Base-by-base conservation (phyloP, 2,113 vertebrate species). In the Sclerurus mexicanus region DNA sequence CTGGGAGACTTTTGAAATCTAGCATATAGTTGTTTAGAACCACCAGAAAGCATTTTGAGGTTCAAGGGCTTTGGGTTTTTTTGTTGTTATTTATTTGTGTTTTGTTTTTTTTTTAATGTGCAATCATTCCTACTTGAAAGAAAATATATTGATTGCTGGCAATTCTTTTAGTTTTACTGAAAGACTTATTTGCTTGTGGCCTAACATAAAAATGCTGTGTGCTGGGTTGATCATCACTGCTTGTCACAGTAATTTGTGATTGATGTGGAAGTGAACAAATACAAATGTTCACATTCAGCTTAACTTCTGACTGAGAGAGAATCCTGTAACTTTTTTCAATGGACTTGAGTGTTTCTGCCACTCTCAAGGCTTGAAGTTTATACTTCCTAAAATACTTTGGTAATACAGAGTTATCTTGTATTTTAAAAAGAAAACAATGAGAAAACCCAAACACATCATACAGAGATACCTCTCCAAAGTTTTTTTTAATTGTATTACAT, bases 131-230 rank as follows among this genome's bases (percentile, higher is more conserved):
- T 73, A 12, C 27, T 77, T 58, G 59, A 74, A 81, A 67, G 33
- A 24, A 4, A 1, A 35, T 27, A 35, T 2, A 3, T 14, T 0
- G 1, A 14, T 79, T 49, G 12, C 39, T 74, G 49, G 5, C 15
- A 77, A 21, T 31, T 35, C 30, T 66, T 92, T 75, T 44, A n/a
- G 18, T n/a, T 69, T 16, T 37, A 47, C 14, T 40, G 35, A 81
- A 84, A 78, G 37, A 46, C 12, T 67, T 25, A 30, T 1, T 71
- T 82, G 20, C 28, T 44, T 69, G 50, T 80, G 42, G 14, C 40
- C 75, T 76, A 40, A 28, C 28, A 28, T 44, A 11, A 15, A 66
- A 35, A 44, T 72, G n/a, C 19, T 53, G 20, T 31, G 27, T 68
- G 10, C 53, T 17, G 55, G 74, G 28, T 19, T 58, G 69, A n/a